Evolutionary conservation across 2,888 invertebrate genomes (phyloP), one percentile per base, ranked within the genome.

Genomic region (Eumacrocentrus americanus): DNA sequence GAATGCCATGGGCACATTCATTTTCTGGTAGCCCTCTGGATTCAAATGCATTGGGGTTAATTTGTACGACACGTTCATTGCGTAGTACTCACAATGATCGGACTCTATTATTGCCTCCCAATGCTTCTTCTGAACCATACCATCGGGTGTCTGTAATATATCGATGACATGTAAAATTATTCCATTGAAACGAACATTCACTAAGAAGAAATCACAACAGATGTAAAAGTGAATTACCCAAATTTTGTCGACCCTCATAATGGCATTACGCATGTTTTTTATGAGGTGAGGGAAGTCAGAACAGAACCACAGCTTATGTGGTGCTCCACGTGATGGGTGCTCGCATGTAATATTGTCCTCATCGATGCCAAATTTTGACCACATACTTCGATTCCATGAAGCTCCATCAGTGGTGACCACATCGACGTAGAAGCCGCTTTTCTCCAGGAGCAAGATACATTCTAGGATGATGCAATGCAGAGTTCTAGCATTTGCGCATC

Each of bases 311-410:
- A 73, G 29, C 46, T 60, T 48, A 50, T 64, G 29, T 1, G 52
- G 7, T 2, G 35, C 48, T 12, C 60, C 50, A n/a, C 53, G n/a
- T n/a, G n/a, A 61, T 52, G 68, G 64, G 59, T 74, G 71, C 25
- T 50, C 37, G 55, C 70, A 72, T 53, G 64, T 66, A 2, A 64
- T 20, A 4, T 65, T 23, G 0, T 38, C 37, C 11, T 58, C 54
- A 2, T 35, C 37, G 1, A 67, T 57, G 22, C 67, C 66, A 55
- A 70, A 68, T 11, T 58, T 20, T 4, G 38, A 68, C 72, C 72
- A 74, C 23, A 74, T 62, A 6, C 57, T 62, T 37, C 70, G 55
- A 50, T 74, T 74, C 68, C 72, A 73, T 23, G 60, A 52, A 1
- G 68, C 71, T 11, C 69, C 72, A 54, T 75, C 74, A 7, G 62